Conservation (phyloP, 2,888 invertebrate species). For the Ernsta delagoae region DNA sequence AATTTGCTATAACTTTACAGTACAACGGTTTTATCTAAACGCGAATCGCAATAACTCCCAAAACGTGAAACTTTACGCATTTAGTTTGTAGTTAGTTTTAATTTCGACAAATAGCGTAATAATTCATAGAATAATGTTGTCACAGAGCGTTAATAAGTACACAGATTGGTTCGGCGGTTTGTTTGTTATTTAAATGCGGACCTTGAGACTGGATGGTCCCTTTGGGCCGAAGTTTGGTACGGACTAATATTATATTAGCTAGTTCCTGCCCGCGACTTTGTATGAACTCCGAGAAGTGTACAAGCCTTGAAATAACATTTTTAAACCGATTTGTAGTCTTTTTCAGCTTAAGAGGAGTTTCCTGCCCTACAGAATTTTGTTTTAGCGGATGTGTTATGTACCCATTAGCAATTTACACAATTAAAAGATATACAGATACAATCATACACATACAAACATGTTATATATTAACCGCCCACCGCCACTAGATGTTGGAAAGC, state of each 20-base stretch:
- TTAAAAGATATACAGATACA: no score
- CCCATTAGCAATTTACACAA: no score
- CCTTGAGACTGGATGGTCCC: constrained; percentile 12
- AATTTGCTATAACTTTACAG: neutral
- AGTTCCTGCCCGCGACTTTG: neutral
- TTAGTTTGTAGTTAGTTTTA: constrained; percentile 31
- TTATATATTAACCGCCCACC: no score
- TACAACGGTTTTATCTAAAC: constrained; percentile 7
- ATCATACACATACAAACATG: no score
- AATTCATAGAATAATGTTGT: constrained; percentile 33
- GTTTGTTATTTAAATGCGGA: constrained; percentile 32
- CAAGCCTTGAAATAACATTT: no score
- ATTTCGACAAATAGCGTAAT: constrained; percentile 34
- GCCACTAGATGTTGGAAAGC: no score
- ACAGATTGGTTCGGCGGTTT: constrained; percentile 19
- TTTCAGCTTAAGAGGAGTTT: no score
- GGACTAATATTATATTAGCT: constrained; percentile 24
- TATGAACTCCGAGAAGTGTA: neutral
- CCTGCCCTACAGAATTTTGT: no score
- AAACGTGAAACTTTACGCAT: constrained; percentile 25
- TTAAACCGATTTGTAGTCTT: no score
- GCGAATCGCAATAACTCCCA: constrained; percentile 12
- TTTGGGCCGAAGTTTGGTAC: constrained; percentile 10
- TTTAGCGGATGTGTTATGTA: no score
- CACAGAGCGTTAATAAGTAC: constrained; percentile 23